phyloP scores from a whole-genome alignment of 2,797 vertebrate species.

The Neomorphus geoffroyi region DNA sequence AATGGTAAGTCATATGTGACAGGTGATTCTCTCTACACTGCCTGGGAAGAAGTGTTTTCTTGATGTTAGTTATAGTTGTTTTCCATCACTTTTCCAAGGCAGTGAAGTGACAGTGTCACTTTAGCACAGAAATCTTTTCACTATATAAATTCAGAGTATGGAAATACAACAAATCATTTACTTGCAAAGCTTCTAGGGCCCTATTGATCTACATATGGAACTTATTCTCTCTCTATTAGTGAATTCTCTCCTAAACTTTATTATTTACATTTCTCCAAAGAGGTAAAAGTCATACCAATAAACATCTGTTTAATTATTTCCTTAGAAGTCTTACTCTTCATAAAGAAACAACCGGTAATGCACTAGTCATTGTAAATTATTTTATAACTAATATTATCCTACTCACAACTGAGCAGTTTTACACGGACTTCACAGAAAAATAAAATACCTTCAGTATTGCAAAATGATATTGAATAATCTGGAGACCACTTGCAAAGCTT shows the following conservation, averaged over 20 bases:
- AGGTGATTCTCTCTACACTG: constrained; percentile 33
- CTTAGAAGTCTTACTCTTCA: constrained; percentile 16
- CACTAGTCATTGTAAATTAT: neutral
- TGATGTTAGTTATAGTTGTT: constrained; percentile 4
- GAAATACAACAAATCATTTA: neutral
- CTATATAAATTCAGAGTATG: neutral
- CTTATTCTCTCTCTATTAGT: neutral
- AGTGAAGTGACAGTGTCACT: constrained; percentile 13
- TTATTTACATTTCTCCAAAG: constrained; percentile 33
- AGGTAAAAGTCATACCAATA: constrained; percentile 23
- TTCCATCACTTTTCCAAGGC: constrained; percentile 26
- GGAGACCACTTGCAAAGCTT: neutral
- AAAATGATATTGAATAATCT: neutral
- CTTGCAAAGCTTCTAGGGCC: neutral
- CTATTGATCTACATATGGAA: neutral
- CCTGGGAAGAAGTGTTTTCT: constrained; percentile 32
- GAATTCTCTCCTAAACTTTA: neutral
- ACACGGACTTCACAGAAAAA: neutral
- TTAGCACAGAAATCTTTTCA: neutral
- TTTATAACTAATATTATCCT: neutral
- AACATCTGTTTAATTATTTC: constrained; percentile 44
- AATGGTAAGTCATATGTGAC: constrained; percentile 50
- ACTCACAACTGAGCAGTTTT: neutral
- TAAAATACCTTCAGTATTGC: neutral
- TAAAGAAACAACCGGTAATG: constrained; percentile 14